Percentiles rank a stretch among this genome's conserved stretches.
Evolutionary conservation across 2,113 vertebrate species (phyloP).

Genomic region (Seriola aureovittata): DNA sequence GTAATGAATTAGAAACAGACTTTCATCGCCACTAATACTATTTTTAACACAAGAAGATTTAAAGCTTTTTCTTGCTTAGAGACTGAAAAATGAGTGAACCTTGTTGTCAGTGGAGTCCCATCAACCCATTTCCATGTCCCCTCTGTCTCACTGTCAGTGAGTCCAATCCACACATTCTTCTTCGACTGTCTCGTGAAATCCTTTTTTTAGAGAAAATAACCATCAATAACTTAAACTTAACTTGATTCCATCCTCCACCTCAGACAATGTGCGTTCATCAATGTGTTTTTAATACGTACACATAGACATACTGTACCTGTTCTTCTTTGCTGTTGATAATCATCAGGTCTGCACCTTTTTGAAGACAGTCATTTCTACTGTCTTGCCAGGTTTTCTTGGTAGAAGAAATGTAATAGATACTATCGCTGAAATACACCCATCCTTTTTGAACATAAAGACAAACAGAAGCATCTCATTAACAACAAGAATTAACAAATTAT

Average conservation of each 20-base stretch:
- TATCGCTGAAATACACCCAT: constrained; percentile 35
- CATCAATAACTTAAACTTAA: not conserved
- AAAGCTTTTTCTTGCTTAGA: no score
- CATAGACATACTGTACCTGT: constrained; percentile 37
- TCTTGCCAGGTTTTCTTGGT: constrained; percentile 33
- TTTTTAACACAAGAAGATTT: no score
- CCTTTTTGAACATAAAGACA: not conserved
- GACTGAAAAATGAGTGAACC: no score
- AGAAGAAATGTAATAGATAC: constrained; percentile 54
- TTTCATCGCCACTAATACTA: no score
- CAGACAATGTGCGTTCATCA: not conserved
- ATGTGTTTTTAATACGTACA: not conserved
- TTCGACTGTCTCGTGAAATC: not conserved
- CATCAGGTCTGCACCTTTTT: constrained; percentile 48
- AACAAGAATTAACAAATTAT: not conserved
- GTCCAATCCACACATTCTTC: not conserved
- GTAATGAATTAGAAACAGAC: no score
- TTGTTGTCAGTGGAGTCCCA: no score
- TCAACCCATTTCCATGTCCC: no score
- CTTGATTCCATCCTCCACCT: no score
- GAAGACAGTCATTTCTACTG: constrained; percentile 48
- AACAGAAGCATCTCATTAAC: not conserved
- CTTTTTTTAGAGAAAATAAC: not conserved
- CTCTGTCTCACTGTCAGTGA: no score
- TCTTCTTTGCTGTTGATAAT: constrained; percentile 55